Evolutionary conservation across 2,888 invertebrate genomes (phyloP), one percentile per base, ranked within the genome.

Genomic region (Notodonta dromedarius): DNA sequence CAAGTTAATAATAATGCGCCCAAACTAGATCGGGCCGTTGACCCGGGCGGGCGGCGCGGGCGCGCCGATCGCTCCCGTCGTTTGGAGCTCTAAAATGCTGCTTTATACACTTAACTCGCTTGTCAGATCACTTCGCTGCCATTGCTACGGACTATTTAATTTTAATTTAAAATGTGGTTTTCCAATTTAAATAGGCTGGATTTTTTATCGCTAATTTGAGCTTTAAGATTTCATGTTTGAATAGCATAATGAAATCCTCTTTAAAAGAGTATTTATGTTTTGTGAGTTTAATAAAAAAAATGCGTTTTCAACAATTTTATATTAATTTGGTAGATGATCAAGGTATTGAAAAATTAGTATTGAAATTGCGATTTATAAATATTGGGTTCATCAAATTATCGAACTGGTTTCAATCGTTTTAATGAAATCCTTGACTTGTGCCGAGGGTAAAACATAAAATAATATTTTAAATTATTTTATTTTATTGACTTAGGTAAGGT

Each of bases 21-120:
- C 92, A 92, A 93, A 93, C 92, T 93, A 93, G 93, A 93, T 80
- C 92, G 90, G 92, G 92, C 78, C 91, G 80, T 89, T 90, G 93
- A 93, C 91, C 92, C 88, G 81, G 77, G 75, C 81, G 82, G 79
- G 77, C 84, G 82, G 85, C 84, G 86, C 86, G 86, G 83, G 88
- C 89, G 90, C 90, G 71, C 60, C 73, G 70, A 71, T 77, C 81
- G 83, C 83, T 86, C 86, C 86, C 86, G 80, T 76, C 77, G 78
- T 80, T 75, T 66, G 78, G 82, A 80, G 83, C 89, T 81, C 87
- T 93, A 91, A 92, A 87, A 91, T 85, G 87, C 71, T 77, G 82
- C 87, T 71, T 68, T 63, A 63, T 62, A 69, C 58, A 60, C 61
- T 60, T 51, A 63, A 60, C 60, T 59, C 59, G 35, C 16, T 44